These are phyloP conservation scores for Caenorhabditis sulstoni DNA, from an alignment of 2,888 invertebrate genomes.

Conservation along the genomic window DNA sequence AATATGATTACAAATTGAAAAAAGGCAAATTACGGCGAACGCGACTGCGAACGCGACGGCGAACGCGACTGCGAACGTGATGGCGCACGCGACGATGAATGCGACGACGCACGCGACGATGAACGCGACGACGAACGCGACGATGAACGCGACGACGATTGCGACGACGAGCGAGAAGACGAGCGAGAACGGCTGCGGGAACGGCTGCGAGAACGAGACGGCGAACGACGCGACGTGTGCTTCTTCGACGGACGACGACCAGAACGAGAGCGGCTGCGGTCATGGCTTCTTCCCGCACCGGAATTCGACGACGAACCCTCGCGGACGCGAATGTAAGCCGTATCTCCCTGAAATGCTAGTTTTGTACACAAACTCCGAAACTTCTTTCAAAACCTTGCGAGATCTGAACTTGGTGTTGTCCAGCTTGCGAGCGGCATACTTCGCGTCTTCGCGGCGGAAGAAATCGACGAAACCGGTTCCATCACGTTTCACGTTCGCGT, in stretches of 20 bases:
- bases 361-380: background rate
- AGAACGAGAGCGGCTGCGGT: conserved; percentile 84
- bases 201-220: conserved; percentile 46
- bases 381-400: conserved; percentile 88
- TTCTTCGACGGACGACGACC: conserved; percentile 70
- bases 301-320: conserved; percentile 90
- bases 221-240: conserved; percentile 69
- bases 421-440: conserved; percentile 97
- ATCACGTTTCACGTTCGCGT: conserved; percentile 98
- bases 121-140: too few species aligned
- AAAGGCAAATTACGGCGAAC: too few species aligned
- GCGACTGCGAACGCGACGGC: too few species aligned
- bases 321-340: conserved; percentile 95
- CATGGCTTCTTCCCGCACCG: conserved; percentile 83
- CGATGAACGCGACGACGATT: conserved; percentile 62
- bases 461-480: conserved; percentile 99
- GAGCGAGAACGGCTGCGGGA: too few species aligned
- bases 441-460: conserved; percentile 97
- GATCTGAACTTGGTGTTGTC: conserved; percentile 98
- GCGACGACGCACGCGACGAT: too few species aligned
- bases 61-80: too few species aligned
- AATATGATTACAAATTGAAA: too few species aligned
- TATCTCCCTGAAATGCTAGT: conserved; percentile 88
- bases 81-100: background rate
- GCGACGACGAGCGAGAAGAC: too few species aligned